Base-by-base conservation (phyloP, 2,888 invertebrate species). In the Hermodice carunculata region DNA sequence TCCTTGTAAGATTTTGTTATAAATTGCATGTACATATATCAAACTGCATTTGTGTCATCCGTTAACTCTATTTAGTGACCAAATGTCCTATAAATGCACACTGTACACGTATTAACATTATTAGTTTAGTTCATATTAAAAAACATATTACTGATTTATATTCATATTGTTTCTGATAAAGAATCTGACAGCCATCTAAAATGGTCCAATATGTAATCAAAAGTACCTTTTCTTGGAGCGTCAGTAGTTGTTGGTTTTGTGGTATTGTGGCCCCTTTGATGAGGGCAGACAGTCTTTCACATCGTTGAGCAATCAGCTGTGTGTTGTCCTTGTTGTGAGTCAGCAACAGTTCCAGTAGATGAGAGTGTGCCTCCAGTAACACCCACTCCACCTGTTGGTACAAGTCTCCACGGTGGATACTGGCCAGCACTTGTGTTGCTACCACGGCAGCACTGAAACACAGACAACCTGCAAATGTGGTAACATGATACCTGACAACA, bases 301-400 rank as follows among this genome's bases (percentile, higher is more conserved):
- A 84, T 29, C 84, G 66, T 59, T 77, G 76, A 6, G 77, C 76
- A 26, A 83, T 81, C n/a, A 81, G 70, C 1, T 64, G 59, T 4
- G 31, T 53, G 53, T 78, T 74, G 3, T 73, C 78, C 3, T 67
- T 69, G 34, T 74, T 67, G 22, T 67, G 70, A 19, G 71, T 67
- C 4, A 76, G 60, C 46, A 81, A 68, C 24, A 78, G 61, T 40
- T 83, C 79, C 3, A 84, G 75, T 17, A 85, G 76, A 24, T 70
- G 62, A 6, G 81, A 71, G 67, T 85, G 85, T 14, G 82, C 81
- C 46, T 84, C 84, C 28, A 85, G 71, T 57, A 85, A 67, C 4
- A 85, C 80, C 83, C 83, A 83, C 70, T 83, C 83, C 31, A 83
- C 66, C 65, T 83, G 83, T 67, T 80, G 76, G 69, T 83, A 84